Percentiles rank a stretch among this genome's conserved stretches.
Conservation (phyloP, 1,140 invertebrate genomes). For the Drosophila truncata region DNA sequence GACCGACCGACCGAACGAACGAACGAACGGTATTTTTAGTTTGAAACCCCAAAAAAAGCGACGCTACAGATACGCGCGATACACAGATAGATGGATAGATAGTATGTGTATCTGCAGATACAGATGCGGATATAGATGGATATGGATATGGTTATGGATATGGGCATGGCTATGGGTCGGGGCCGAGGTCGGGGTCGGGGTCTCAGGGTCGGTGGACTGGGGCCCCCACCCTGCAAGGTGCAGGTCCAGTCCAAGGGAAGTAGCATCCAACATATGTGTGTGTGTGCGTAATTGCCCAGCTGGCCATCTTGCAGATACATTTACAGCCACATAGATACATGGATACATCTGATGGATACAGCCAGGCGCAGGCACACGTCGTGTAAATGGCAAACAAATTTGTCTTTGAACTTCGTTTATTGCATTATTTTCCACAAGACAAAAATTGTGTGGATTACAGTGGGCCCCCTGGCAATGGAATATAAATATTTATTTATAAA, state of each 20-base stretch:
- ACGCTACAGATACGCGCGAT: conserved; percentile 7
- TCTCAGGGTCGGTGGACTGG: neutral
- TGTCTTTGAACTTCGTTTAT: conserved; percentile 50
- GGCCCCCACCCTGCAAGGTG: conserved; percentile 30
- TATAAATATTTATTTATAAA: neutral
- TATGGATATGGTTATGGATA: conserved; percentile 4
- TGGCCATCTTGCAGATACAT: conserved; percentile 23
- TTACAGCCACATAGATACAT: conserved; percentile 1
- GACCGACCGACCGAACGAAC: conserved; percentile 12
- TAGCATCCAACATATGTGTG: conserved; percentile 27
- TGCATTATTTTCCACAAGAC: conserved; percentile 42
- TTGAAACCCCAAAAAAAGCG: conserved; percentile 14
- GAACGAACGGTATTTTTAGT: conserved; percentile 52
- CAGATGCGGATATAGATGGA: conserved; percentile 10
- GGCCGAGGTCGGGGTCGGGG: neutral
- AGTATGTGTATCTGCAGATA: neutral
- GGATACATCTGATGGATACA: neutral
- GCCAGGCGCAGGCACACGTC: neutral
- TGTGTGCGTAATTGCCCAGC: conserved; percentile 51
- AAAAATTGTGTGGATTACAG: conserved; percentile 20
- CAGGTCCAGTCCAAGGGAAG: conserved; percentile 9
- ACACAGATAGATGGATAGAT: conserved; percentile 27
- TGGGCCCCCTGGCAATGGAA: neutral
- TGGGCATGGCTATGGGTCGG: neutral
- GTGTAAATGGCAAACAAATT: conserved; percentile 48